Conservation (phyloP, 1,140 invertebrate genomes). For the Chlorops oryzae region DNA sequence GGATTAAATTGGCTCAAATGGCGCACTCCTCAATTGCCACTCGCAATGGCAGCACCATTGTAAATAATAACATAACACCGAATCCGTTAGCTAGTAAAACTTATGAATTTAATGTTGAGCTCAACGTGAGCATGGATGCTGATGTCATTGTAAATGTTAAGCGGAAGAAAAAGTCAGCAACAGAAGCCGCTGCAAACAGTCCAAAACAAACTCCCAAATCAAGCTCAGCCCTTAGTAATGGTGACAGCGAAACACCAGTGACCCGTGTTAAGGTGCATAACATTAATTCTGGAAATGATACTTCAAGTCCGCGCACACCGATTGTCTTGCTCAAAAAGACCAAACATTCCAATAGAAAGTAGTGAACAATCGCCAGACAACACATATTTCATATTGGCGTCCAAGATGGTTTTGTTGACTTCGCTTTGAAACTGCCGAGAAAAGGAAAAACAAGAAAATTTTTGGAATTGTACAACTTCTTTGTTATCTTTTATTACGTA, state of each 20-base stretch:
- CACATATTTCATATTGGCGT: too few relatives aligned
- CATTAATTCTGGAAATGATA: constrained; percentile 1
- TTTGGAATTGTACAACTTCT: not conserved
- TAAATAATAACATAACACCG: constrained; percentile 40
- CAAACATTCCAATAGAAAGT: too few relatives aligned
- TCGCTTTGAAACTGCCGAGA: too few relatives aligned
- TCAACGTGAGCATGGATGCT: constrained; percentile 45
- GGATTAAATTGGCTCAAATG: constrained; percentile 13
- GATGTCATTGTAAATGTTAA: constrained; percentile 46
- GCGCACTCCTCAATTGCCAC: constrained; percentile 18
- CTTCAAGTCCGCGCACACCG: constrained; percentile 32
- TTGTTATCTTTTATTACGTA: not conserved
- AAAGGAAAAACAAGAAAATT: not conserved
- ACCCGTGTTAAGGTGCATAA: constrained; percentile 35
- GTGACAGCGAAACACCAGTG: constrained; percentile 18
- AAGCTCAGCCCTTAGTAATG: too few relatives aligned
- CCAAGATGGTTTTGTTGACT: too few relatives aligned
- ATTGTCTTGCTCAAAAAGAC: constrained; percentile 12
- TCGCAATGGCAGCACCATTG: constrained; percentile 31
- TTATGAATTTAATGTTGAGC: constrained; percentile 44
- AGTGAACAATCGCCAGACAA: too few relatives aligned
- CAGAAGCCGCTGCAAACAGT: not conserved
- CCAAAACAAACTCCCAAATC: not conserved
- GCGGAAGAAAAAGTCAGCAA: constrained; percentile 33
- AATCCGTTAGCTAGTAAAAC: constrained; percentile 38